Conservation (phyloP, 2,797 vertebrate genomes). For the Gallinago solitaria region DNA sequence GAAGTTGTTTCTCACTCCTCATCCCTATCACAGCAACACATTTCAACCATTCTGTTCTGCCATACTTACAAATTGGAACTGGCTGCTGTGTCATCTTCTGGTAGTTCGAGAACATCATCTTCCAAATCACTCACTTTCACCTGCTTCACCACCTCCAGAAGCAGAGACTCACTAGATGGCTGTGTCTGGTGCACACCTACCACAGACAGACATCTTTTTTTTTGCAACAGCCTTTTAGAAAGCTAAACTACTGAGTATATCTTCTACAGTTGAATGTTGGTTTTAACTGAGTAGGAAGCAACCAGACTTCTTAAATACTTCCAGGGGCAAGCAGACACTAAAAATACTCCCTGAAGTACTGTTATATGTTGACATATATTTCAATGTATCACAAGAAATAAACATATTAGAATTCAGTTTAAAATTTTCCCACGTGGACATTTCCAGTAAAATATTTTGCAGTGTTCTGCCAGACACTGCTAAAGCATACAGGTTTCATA, state of each 20-base stretch:
- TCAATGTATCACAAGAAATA: background rate
- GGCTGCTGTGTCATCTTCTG: conserved; percentile 86
- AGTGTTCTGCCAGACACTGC: background rate
- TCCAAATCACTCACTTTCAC: conserved; percentile 95
- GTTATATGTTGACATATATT: no score
- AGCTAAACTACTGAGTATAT: background rate
- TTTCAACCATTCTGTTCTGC: background rate
- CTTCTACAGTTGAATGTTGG: background rate
- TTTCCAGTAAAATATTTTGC: background rate
- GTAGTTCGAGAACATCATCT: conserved; percentile 92
- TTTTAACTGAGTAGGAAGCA: background rate
- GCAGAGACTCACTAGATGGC: conserved; percentile 86
- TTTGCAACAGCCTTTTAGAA: background rate
- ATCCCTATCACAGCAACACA: conserved; percentile 7
- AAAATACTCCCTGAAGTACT: background rate
- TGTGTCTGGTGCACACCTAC: conserved; percentile 88
- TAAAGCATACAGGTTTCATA: background rate
- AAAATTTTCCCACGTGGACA: background rate
- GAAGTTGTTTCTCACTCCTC: background rate
- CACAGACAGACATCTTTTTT: background rate
- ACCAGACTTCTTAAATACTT: background rate
- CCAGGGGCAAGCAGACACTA: background rate
- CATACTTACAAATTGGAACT: conserved; percentile 75
- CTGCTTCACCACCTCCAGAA: conserved; percentile 95
- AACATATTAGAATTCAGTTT: background rate